Conservation (phyloP, 1,140 invertebrate species). For the Doryteuthis pealeii region DNA sequence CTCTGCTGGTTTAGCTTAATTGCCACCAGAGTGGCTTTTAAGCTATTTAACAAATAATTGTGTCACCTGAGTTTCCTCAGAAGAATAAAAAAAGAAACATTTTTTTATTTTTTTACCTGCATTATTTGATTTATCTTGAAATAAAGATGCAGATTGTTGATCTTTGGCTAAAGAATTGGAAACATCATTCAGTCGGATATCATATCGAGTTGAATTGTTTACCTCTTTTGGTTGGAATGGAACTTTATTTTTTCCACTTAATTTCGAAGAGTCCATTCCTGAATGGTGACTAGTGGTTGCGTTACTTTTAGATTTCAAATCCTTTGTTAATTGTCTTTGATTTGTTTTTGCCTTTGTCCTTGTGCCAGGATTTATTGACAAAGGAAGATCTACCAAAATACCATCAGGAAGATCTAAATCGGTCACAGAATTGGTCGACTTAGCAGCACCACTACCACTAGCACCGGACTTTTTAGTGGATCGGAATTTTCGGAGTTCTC, state of each 20-base stretch:
- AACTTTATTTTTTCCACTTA: slow-evolving; percentile 22
- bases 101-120: background rate
- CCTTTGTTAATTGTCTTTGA: background rate
- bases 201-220: slow-evolving; percentile 34
- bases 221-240: slow-evolving; percentile 19
- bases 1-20: no score
- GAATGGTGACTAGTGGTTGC: background rate
- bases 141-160: background rate
- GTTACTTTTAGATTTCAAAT: background rate
- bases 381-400: background rate
- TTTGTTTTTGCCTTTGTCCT: background rate
- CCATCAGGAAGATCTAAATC: background rate
- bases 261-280: background rate
- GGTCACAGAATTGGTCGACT: background rate
- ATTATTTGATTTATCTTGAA: background rate
- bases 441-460: no score
- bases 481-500: slow-evolving; percentile 40
- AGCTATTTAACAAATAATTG: no score
- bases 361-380: background rate
- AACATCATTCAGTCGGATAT: slow-evolving; percentile 33
- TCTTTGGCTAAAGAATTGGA: background rate
- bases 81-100: no score
- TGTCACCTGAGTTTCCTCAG: no score
- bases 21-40: no score
- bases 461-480: slow-evolving; percentile 30